phyloP scores from a whole-genome alignment of 2,888 invertebrate genomes.

The Argynnis bischoffii region DNA sequence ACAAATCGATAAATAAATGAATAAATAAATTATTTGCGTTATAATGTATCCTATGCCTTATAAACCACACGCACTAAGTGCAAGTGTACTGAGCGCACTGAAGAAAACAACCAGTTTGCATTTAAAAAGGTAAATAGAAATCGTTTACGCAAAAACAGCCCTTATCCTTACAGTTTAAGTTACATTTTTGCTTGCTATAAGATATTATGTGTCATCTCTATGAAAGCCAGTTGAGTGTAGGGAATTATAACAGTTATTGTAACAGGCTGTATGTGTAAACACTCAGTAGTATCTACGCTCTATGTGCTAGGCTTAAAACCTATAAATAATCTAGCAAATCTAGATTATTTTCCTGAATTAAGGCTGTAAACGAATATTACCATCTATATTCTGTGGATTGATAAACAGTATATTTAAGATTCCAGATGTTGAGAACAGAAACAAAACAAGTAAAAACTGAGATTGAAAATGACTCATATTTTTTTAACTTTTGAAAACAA shows the following conservation, averaged over 20 bases:
- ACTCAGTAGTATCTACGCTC: not conserved
- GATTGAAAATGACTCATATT: no score
- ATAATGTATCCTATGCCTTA: conserved; percentile 20
- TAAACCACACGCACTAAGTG: conserved; percentile 27
- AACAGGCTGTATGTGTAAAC: conserved; percentile 15
- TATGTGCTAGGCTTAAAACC: not conserved
- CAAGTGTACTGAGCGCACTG: conserved; percentile 39
- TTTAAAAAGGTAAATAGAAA: conserved; percentile 13
- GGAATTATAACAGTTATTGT: conserved; percentile 16
- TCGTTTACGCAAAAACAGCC: not conserved
- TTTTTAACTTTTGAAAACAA: no score
- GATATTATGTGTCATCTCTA: conserved; percentile 4
- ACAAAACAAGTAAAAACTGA: no score
- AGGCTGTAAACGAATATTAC: no score
- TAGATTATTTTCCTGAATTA: no score
- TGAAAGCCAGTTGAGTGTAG: conserved; percentile 4
- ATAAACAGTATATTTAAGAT: no score
- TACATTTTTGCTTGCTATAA: not conserved
- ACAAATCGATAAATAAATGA: no score
- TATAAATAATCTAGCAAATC: not conserved
- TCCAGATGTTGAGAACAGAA: no score
- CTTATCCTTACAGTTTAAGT: not conserved
- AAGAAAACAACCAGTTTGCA: conserved; percentile 10
- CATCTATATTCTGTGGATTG: no score
- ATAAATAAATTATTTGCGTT: not conserved